A percentile compares a stretch with the other conserved stretches of the same genome.
phyloP scores from a whole-genome alignment of 2,113 vertebrate genomes.

The Elgaria multicarinata region DNA sequence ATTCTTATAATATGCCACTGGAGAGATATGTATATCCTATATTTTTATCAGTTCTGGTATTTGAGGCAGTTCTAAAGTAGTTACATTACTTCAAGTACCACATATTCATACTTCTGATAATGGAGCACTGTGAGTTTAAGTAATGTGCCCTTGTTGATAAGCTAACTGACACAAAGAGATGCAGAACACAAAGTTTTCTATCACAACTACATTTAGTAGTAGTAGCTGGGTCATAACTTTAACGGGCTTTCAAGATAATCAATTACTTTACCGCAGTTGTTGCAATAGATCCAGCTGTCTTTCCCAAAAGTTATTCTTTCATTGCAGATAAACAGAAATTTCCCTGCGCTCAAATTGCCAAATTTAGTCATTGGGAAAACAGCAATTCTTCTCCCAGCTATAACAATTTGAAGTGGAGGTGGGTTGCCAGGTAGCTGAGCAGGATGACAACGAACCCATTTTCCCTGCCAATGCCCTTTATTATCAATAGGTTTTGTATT shows the following conservation, averaged over 20 bases:
- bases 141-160: not conserved
- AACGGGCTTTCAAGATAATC: not conserved
- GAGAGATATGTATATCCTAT: too few relatives aligned
- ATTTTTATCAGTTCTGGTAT: too few relatives aligned
- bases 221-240: not conserved
- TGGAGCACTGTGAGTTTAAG: not conserved
- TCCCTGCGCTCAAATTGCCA: not conserved
- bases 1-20: too few relatives aligned
- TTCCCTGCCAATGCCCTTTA: not conserved
- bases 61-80: not conserved
- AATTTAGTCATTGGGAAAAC: not conserved
- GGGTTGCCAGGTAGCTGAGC: not conserved
- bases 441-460: not conserved
- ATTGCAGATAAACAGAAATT: not conserved
- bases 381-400: not conserved
- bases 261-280: not conserved
- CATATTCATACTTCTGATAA: not conserved
- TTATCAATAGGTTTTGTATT: not conserved
- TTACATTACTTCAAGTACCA: not conserved
- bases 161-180: not conserved
- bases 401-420: not conserved
- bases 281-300: not conserved
- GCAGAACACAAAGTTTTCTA: not conserved
- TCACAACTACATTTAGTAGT: not conserved
- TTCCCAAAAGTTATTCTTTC: not conserved